A percentile compares a stretch with the other conserved stretches of the same genome.
These are phyloP conservation scores for Sarcophaga peregrina DNA, from an alignment of 1,140 invertebrate genomes.

Conservation along the genomic window DNA sequence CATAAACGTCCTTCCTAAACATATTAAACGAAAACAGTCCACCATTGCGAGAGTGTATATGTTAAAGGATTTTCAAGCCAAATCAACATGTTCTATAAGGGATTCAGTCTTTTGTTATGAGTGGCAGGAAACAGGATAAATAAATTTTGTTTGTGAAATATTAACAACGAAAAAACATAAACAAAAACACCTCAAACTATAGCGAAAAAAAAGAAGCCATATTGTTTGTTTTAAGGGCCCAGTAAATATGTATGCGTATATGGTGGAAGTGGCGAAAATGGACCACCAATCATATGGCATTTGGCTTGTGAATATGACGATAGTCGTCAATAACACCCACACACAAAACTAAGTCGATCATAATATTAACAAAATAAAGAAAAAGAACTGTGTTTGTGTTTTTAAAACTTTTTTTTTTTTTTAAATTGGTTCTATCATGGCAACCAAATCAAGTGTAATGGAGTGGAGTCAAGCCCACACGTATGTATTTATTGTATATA, in stretches of 20 bases:
- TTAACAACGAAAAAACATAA: background rate
- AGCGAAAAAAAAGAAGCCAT: background rate
- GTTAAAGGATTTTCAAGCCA: slow-evolving; percentile 34
- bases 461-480: background rate
- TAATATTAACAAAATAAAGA: no score
- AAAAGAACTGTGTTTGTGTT: no score
- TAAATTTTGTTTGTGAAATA: background rate
- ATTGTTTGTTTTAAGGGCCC: background rate
- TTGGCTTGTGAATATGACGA: no score
- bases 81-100: background rate
- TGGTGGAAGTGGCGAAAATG: background rate
- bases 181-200: background rate
- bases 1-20: slow-evolving; percentile 34
- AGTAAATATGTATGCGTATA: background rate
- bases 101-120: background rate
- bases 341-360: no score
- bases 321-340: no score
- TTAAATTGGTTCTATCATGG: slow-evolving; percentile 4
- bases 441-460: slow-evolving; percentile 14
- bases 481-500: no score
- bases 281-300: background rate
- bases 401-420: no score
- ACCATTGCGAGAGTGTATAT: background rate
- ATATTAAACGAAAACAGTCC: slow-evolving; percentile 17
- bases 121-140: background rate